Evolutionary conservation across 2,113 vertebrate genomes (phyloP), one percentile per base, ranked within the genome.

Genomic region (Balaeniceps rex): DNA sequence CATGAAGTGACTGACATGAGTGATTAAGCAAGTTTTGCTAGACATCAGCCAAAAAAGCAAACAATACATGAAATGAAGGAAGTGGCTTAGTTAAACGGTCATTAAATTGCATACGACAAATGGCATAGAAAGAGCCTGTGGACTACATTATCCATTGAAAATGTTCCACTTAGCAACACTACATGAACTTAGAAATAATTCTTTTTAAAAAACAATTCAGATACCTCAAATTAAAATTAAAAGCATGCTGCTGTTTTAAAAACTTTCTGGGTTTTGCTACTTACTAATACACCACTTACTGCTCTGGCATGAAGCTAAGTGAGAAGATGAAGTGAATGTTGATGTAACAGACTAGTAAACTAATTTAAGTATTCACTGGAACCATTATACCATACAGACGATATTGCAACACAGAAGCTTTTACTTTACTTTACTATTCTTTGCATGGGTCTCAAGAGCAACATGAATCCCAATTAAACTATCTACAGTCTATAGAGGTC

Each of bases 401-500:
- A 88, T 63, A 91, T 60, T 87, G 88, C 93, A 96, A 97, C 94
- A 95, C 94, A 92, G 93, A 97, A 93, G 96, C 96, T 94, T 95
- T 96, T 96, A 90, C 95, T 97, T 97, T 90, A 96, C 94, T 86
- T 97, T 95, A 94, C 95, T 89, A 76, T 90, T 97, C 94, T 94
- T 94, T 63, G 88, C 80, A 96, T 52, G 84, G 91, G 96, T 97
- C 98, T 97, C 95, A 83, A 87, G 93, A 98, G 97, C 97, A 98
- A 95, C 88, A 98, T 97, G 98, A 98, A 98, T 98, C 93, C 97
- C 76, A 97, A 95, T 97, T 98, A 98, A 97, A 98, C 96, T 94
- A 97, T 97, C 89, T 95, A 93, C 88, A 97, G 81, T 72, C 94
- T 94, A 74, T 68, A 76, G 54, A 97, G 97, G 93, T 68, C 93